phyloP scores from a whole-genome alignment of 2,113 vertebrate species.

The Petaurus breviceps region DNA sequence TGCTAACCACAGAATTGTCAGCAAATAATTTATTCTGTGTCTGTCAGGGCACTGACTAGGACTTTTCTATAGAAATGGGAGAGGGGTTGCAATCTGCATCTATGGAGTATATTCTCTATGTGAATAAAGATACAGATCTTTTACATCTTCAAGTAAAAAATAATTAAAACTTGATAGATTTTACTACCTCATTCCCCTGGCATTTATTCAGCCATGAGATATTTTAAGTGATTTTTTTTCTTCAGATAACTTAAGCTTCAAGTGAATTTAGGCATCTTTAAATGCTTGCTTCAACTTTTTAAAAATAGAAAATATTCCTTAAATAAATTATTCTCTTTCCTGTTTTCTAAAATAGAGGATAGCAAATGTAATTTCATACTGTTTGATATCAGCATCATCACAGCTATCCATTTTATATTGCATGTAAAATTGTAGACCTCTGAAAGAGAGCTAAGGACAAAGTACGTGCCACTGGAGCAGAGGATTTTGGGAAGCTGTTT shows the following conservation, averaged over 20 bases:
- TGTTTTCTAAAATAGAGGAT: neutral
- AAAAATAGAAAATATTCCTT: neutral
- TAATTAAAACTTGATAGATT: neutral
- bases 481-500: neutral
- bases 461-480: neutral
- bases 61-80: neutral
- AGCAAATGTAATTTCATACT: neutral
- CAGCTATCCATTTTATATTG: neutral
- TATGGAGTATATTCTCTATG: neutral
- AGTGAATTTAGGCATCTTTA: neutral
- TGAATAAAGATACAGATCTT: neutral
- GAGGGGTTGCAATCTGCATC: neutral
- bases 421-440: neutral
- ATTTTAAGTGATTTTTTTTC: neutral
- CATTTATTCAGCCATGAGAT: neutral
- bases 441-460: neutral
- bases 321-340: neutral
- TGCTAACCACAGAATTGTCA: neutral
- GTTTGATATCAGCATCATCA: neutral
- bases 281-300: neutral
- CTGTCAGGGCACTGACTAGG: neutral
- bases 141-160: neutral
- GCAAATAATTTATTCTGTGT: neutral
- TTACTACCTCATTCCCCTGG: neutral
- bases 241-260: neutral